Evolutionary conservation across 2,113 vertebrate species (phyloP), one percentile per base, ranked within the genome.

Genomic region (Dasypus novemcinctus): DNA sequence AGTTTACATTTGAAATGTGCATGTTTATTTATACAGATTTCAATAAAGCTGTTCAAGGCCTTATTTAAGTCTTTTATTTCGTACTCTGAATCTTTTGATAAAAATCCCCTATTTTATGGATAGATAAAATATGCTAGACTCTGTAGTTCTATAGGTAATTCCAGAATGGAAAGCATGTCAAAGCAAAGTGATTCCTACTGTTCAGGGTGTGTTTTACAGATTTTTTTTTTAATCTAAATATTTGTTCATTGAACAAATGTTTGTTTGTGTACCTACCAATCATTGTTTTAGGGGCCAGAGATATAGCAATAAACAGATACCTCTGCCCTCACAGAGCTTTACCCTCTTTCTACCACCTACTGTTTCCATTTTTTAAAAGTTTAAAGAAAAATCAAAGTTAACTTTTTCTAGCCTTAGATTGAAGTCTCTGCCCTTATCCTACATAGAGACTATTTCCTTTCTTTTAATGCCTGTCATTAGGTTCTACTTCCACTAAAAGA

Each of bases 11-110:
- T 99, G 99, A 99, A 99, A 99, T 99, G 99, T 99, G 99, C 99
- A 99, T 99, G 99, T 99, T 99, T 99, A 99, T 99, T 99, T 99
- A 99, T 99, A 99, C 99, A 99, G 99, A 99, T 98, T 99, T 99
- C 98, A 99, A 99, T 99, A 99, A 99, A 99, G 99, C 98, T 99
- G 98, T 99, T 99, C 99, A 99, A 99, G 99, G 99, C 99, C 98
- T 99, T 99, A 98, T 81, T 97, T 97, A 96, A 96, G 98, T 98
- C 98, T 96, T 97, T 96, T 83, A 88, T 98, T 98, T 98, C 93
- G 98, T 98, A 94, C 95, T 96, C 74, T 95, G 89, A 96, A 95
- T 95, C 66, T 97, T 96, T 95, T 94, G 52, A 96, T 63, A 64
- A 63, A 78, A 3, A 57, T 69, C 57, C 54, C 79, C 85, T 92